Evolutionary conservation across 2,113 vertebrate genomes (phyloP), one percentile per base, ranked within the genome.

Genomic region (Rhabdornis inornatus): DNA sequence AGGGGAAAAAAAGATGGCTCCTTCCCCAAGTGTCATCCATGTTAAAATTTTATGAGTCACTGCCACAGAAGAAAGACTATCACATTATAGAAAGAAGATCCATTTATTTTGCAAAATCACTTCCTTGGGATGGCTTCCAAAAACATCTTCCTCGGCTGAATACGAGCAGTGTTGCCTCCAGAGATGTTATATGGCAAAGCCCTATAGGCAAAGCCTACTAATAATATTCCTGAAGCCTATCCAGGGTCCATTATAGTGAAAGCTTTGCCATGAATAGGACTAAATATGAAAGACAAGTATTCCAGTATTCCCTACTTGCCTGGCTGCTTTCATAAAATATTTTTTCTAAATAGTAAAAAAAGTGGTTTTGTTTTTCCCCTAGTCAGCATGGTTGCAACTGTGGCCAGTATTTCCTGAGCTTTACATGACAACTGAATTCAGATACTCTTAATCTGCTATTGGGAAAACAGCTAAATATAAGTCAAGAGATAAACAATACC

Each of bases 31-130:
- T 17, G 8, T 27, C n/a, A 85, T 37, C n/a, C 25, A 19, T 33
- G 16, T 80, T 57, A 90, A 65, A 88, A 86, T 68, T 84, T 55
- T 9, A 45, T 40, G 25, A 84, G 57, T 63, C 65, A 47, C 7
- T 84, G 65, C 60, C 56, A 79, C 64, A 56, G 50, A 59, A 65
- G 45, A 64, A 6, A 81, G 56, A 56, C 37, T 63, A 88, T 55
- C 59, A 16, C 76, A 65, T 92, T 55, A 77, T 10, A 81, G 90
- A 68, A 83, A 80, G 53, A 42, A 83, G 55, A 61, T 77, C 40
- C 45, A 69, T 65, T 92, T 93, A 61, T 95, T 96, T 81, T 90
- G 75, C 83, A 88, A 74, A 92, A 90, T 93, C 76, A 85, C 49
- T 85, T 60, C 31, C 57, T 65, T 80, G 39, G 83, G 86, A 86